phyloP scores from a whole-genome alignment of 2,113 vertebrate species.

The Spilogale gracilis region DNA sequence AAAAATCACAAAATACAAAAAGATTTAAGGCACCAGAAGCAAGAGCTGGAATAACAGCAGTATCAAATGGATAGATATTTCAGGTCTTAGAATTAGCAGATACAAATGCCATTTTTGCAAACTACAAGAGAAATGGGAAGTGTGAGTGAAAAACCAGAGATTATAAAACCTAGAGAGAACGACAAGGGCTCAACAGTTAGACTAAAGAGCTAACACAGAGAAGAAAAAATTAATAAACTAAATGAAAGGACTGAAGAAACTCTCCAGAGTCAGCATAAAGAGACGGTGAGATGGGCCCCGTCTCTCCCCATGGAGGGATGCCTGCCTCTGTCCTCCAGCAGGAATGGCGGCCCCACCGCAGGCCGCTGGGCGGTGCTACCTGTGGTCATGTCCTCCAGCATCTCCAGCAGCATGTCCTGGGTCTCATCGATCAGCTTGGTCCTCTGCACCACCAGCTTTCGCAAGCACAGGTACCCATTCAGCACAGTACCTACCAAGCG shows the following conservation, averaged over 20 bases:
- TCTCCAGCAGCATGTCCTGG: slow-evolving; percentile 99
- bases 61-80: background rate
- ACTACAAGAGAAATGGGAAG: background rate
- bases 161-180: background rate
- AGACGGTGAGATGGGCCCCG: background rate
- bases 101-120: background rate
- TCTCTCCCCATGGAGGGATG: background rate
- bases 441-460: slow-evolving; percentile 98
- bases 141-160: background rate
- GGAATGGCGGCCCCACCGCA: rapidly evolving
- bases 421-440: slow-evolving; percentile 99
- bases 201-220: background rate
- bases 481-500: slow-evolving; percentile 97
- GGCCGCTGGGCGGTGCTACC: slow-evolving; percentile 84
- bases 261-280: background rate
- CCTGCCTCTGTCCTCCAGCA: background rate
- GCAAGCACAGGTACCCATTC: slow-evolving; percentile 97
- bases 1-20: slow-evolving; percentile 2
- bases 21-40: background rate
- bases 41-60: background rate
- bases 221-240: background rate
- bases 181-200: background rate
- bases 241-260: background rate
- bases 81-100: slow-evolving; percentile 12
- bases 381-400: slow-evolving; percentile 99